Evolutionary conservation across 2,113 vertebrate genomes (phyloP).

Genomic region (Cygnus atratus): DNA sequence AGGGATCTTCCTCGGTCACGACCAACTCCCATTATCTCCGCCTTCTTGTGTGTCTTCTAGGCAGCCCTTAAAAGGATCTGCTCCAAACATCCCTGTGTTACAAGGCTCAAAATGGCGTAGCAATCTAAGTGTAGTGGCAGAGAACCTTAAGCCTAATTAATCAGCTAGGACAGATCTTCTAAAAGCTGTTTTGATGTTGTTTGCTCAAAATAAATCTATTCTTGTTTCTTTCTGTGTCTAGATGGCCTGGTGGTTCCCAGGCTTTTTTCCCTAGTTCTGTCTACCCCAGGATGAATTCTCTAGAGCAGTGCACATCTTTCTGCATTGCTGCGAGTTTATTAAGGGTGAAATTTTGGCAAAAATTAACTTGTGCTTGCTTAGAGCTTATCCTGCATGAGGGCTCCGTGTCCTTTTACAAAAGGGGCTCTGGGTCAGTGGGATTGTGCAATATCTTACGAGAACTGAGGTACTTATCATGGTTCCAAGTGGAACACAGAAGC

Average conservation of each 20-base stretch:
- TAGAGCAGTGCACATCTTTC: not conserved
- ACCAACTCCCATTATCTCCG: not conserved
- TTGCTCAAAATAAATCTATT: not conserved
- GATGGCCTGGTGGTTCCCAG: not conserved
- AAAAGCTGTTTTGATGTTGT: not conserved
- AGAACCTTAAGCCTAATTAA: not conserved
- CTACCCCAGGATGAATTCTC: not conserved
- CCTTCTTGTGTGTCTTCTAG: not conserved
- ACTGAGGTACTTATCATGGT: not conserved
- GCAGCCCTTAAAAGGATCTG: not conserved
- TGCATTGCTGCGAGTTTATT: not conserved
- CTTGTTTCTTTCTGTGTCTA: not conserved
- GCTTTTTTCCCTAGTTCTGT: not conserved
- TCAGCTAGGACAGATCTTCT: not conserved
- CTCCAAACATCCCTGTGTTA: not conserved
- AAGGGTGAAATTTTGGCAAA: not conserved
- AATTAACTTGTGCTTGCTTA: not conserved
- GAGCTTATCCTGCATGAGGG: not conserved
- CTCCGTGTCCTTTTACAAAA: not conserved
- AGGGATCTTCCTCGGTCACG: not conserved
- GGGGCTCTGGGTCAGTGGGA: not conserved
- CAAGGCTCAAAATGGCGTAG: not conserved
- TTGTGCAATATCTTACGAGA: rapidly evolving
- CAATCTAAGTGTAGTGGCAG: not conserved
- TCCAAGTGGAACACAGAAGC: not conserved